A percentile compares a stretch with the other conserved stretches of the same genome.
phyloP scores from a whole-genome alignment of 2,797 vertebrate genomes.

The Dicrostonyx torquatus region DNA sequence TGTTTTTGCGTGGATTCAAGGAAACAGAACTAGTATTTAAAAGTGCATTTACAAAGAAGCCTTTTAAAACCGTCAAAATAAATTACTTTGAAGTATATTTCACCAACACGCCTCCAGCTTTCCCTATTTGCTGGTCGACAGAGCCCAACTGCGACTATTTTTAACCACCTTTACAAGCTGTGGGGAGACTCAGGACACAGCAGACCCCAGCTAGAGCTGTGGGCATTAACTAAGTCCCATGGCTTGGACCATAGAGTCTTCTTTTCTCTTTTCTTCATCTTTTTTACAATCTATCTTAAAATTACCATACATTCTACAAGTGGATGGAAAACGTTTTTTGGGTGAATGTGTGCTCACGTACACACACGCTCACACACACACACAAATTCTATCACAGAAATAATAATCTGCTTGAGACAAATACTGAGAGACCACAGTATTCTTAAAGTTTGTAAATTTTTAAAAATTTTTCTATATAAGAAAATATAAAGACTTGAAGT shows the following conservation, averaged over 20 bases:
- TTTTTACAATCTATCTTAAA: constrained; percentile 62
- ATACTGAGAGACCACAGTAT: background rate
- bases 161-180: constrained; percentile 81
- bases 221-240: constrained; percentile 49
- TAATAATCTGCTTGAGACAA: constrained; percentile 69
- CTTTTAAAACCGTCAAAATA: constrained; percentile 81
- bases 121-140: constrained; percentile 79
- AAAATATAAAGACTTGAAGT: background rate
- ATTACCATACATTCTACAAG: constrained; percentile 64
- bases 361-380: background rate
- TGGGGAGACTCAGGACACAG: constrained; percentile 70
- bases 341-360: background rate
- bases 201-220: constrained; percentile 62
- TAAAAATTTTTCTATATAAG: constrained; percentile 16
- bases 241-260: background rate
- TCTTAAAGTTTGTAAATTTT: constrained; percentile 55
- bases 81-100: constrained; percentile 79
- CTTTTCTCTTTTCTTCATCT: background rate
- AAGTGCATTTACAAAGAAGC: constrained; percentile 79
- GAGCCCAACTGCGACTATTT: constrained; percentile 77
- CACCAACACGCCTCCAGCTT: constrained; percentile 72
- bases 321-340: constrained; percentile 61
- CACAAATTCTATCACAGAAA: constrained; percentile 65
- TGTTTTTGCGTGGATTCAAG: constrained; percentile 55
- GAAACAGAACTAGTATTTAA: constrained; percentile 79